A percentile compares a stretch with the other conserved stretches of the same genome.
Conservation (phyloP, 2,113 vertebrate species). For the Ailurus styani region DNA sequence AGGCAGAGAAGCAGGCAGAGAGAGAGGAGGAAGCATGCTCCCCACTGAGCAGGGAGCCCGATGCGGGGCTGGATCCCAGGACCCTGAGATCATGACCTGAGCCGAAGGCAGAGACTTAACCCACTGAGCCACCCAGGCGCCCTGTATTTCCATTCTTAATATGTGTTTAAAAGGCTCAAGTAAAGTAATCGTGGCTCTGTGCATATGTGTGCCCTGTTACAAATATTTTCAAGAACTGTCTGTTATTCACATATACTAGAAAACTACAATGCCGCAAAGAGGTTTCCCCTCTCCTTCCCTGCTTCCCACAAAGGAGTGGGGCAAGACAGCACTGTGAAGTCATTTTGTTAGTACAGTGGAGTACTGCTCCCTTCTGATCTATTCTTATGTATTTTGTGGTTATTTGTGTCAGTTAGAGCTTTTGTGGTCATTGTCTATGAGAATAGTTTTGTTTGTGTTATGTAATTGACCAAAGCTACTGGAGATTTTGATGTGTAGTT, state of each 20-base stretch:
- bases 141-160: not conserved
- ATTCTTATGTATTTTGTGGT: not conserved
- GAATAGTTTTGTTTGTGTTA: not conserved
- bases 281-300: not conserved
- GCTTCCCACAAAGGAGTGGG: not conserved
- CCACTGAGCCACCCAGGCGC: too few relatives aligned
- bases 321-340: not conserved
- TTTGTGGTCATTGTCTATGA: not conserved
- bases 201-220: not conserved
- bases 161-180: not conserved
- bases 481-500: not conserved
- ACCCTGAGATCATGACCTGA: too few relatives aligned
- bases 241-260: not conserved
- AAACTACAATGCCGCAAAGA: not conserved
- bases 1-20: too few relatives aligned
- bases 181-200: not conserved
- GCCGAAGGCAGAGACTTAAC: too few relatives aligned
- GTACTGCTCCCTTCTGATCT: not conserved
- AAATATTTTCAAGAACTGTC: not conserved
- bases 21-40: too few relatives aligned
- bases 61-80: too few relatives aligned
- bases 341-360: not conserved
- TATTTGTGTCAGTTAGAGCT: not conserved
- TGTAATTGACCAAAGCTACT: not conserved
- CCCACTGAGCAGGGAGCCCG: too few relatives aligned